Conservation (phyloP, 2,888 invertebrate genomes). For the Cataglyphis albicans region DNA sequence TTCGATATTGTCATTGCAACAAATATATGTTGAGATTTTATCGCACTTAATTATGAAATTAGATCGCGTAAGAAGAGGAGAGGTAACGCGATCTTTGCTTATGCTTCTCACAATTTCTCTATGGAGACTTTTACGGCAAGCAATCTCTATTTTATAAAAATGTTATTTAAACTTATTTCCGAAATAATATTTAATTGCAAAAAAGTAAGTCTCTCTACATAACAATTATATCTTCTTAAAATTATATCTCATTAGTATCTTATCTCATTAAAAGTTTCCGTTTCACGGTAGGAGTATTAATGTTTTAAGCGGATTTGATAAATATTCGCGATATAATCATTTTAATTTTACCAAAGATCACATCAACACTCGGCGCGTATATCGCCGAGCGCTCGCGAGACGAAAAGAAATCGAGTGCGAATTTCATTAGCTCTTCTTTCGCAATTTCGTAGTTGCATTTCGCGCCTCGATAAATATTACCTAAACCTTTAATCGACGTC, state of each 20-base stretch:
- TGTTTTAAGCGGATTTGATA: conserved; percentile 17
- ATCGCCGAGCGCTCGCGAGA: background rate
- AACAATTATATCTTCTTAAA: conserved; percentile 2
- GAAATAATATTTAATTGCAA: background rate
- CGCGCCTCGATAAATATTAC: conserved; percentile 7
- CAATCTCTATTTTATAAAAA: background rate
- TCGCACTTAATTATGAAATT: conserved; percentile 21
- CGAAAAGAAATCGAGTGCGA: background rate
- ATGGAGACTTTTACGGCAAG: background rate
- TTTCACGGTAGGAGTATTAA: background rate
- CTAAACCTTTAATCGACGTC: background rate
- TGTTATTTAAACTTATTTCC: background rate
- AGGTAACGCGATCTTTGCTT: background rate
- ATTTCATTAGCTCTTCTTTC: conserved; percentile 17
- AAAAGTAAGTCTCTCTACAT: background rate
- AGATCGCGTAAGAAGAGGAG: background rate
- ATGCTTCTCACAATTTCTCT: background rate
- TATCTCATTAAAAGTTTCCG: conserved; percentile 17
- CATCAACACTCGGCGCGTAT: background rate
- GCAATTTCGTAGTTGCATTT: background rate
- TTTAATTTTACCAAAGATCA: conserved; percentile 11
- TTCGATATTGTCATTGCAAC: conserved; percentile 15
- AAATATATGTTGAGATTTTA: conserved; percentile 29
- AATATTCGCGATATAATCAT: conserved; percentile 12
- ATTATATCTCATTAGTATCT: background rate